These are phyloP conservation scores for Wasmannia auropunctata DNA, from an alignment of 1,140 invertebrate species.

Conservation along the genomic window DNA sequence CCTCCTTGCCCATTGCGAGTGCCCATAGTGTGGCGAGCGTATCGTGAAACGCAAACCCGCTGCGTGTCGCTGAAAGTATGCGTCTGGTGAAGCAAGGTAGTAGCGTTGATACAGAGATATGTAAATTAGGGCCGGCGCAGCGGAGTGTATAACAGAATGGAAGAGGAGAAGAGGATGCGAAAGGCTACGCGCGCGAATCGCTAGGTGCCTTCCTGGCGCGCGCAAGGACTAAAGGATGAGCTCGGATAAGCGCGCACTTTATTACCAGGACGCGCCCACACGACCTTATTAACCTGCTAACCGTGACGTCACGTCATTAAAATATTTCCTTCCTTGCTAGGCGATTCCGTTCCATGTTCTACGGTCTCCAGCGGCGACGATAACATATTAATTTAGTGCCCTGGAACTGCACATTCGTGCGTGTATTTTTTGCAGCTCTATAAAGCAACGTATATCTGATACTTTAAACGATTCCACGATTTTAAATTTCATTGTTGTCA, in stretches of 20 bases:
- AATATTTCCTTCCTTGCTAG: slow-evolving; percentile 53
- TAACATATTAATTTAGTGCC: slow-evolving; percentile 30
- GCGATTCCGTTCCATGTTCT: background rate
- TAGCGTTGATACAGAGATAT: slow-evolving; percentile 77
- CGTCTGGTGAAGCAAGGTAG: slow-evolving; percentile 65
- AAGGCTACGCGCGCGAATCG: slow-evolving; percentile 16
- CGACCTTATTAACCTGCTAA: slow-evolving; percentile 75
- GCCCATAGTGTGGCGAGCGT: background rate
- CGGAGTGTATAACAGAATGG: slow-evolving; percentile 66
- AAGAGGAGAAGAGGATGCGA: slow-evolving; percentile 20
- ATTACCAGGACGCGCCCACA: slow-evolving; percentile 70
- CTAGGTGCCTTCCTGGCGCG: slow-evolving; percentile 62
- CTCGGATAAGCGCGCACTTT: slow-evolving; percentile 69
- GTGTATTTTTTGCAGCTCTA: background rate
- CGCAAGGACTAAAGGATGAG: slow-evolving; percentile 68
- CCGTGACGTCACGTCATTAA: slow-evolving; percentile 73
- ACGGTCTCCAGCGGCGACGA: slow-evolving; percentile 15
- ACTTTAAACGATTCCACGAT: background rate
- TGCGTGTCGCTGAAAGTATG: slow-evolving; percentile 66
- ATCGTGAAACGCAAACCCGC: slow-evolving; percentile 69
- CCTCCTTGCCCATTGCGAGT: background rate
- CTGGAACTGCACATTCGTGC: background rate
- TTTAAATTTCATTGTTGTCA: background rate
- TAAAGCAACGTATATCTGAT: background rate
- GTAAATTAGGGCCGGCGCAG: slow-evolving; percentile 69